Base-by-base conservation (phyloP, 2,797 vertebrate genomes). In the Poeciliopsis paucimaculata region DNA sequence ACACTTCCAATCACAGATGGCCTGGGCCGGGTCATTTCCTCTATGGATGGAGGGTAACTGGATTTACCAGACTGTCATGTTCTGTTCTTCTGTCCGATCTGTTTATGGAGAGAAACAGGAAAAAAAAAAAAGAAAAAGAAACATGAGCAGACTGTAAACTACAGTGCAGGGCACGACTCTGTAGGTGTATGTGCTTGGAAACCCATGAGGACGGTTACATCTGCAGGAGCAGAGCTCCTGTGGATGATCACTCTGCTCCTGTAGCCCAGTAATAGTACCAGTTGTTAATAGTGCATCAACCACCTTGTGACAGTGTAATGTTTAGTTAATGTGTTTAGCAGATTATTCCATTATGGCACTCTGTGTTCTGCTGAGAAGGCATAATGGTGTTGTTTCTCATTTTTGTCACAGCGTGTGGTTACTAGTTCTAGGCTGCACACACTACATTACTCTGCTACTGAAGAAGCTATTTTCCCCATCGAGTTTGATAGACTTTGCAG, bases 21-120 rank as follows among this genome's bases (percentile, higher is more conserved):
- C 88, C 92, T 86, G 77, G 87, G 89, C 77, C 88, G 92, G 91
- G 90, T 92, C 91, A 93, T 95, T 96, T 95, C 92, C 91, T 96
- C 88, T 92, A 88, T 91, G 90, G 90, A 93, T 92, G 93, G 88
- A 87, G 90, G 90, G 93, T 96, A 96, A 96, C 92, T 95, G 94
- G 90, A 94, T 97, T 96, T 95, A 91, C 85, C 80, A 88, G 88
- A 87, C 86, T 93, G 91, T 93, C 92, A 84, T 93, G 94, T 92
- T 95, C 94, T 95, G 93, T 93, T 94, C 88, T 94, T 93, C 91
- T 94, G 93, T 93, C 90, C 91, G 92, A 94, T 94, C 89, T 95
- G 93, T 95, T 96, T 95, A 96, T 92, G 79, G 86, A 80, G 75
- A 87, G 76, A 68, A 68, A 75, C 53, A 75, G 36, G 11, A 91